Conservation (phyloP, 1,140 invertebrate genomes). For the Hylyphantes graminicola region DNA sequence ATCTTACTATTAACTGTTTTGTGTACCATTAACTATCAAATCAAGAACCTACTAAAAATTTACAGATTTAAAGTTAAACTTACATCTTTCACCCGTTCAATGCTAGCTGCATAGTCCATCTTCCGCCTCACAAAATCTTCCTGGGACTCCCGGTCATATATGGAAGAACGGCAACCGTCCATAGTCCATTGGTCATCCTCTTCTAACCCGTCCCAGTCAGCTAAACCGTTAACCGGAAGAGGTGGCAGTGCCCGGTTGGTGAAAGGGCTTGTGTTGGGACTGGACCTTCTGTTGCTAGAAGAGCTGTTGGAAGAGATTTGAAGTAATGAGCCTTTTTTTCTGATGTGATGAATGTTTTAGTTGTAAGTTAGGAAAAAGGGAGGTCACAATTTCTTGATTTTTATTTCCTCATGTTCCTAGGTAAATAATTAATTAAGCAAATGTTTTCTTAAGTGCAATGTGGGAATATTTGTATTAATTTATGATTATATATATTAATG, state of each 20-base stretch:
- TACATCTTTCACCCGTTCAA: slow-evolving; percentile 94
- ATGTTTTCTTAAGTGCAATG: too few species aligned
- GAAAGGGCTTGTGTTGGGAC: slow-evolving; percentile 68
- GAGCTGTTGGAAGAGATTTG: background rate
- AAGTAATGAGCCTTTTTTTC: background rate
- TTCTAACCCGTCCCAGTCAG: slow-evolving; percentile 64
- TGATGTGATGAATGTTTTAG: background rate
- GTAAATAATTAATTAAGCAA: too few species aligned
- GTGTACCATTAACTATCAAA: too few species aligned
- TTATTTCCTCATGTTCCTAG: too few species aligned
- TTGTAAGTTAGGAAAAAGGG: too few species aligned
- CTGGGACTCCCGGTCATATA: slow-evolving; percentile 39
- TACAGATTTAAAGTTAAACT: slow-evolving; percentile 67
- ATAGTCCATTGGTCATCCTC: slow-evolving; percentile 57
- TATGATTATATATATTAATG: too few species aligned
- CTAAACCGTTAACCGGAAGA: slow-evolving; percentile 73
- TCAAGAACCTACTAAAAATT: background rate
- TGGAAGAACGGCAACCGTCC: slow-evolving; percentile 23
- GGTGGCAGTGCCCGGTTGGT: slow-evolving; percentile 82
- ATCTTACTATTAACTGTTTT: too few species aligned
- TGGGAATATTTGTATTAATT: too few species aligned
- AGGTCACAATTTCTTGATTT: too few species aligned
- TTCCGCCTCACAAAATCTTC: slow-evolving; percentile 56
- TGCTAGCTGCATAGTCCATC: slow-evolving; percentile 86
- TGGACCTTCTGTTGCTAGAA: slow-evolving; percentile 54